Conservation (phyloP, 2,888 invertebrate genomes). For the Caenorhabditis sp. region DNA sequence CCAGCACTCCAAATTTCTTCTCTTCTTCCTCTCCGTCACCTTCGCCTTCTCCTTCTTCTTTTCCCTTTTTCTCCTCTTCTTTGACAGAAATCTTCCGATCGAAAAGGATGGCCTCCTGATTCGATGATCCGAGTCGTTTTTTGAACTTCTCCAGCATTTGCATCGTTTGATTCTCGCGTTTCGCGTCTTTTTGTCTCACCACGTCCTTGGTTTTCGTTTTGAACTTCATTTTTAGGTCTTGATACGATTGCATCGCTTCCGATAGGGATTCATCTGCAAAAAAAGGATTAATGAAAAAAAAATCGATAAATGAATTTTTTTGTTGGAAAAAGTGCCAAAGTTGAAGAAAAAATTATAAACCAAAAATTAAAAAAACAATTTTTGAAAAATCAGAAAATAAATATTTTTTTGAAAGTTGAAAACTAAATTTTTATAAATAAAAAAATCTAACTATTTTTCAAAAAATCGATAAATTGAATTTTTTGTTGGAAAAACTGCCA, state of each 20-base stretch:
- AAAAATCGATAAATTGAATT: too few relatives aligned
- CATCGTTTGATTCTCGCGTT: constrained; percentile 87
- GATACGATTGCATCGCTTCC: constrained; percentile 78
- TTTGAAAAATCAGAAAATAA: too few relatives aligned
- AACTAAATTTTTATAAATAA: too few relatives aligned
- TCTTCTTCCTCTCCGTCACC: constrained; percentile 65
- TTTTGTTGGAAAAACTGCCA: too few relatives aligned
- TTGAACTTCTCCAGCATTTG: constrained; percentile 91
- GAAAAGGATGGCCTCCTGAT: constrained; percentile 84
- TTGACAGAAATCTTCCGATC: constrained; percentile 82
- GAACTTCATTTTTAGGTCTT: constrained; percentile 75
- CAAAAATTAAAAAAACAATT: too few relatives aligned
- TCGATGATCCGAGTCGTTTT: constrained; percentile 82
- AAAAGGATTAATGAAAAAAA: too few relatives aligned
- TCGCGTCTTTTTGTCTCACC: constrained; percentile 76
- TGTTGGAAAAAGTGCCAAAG: too few relatives aligned
- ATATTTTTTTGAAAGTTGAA: too few relatives aligned
- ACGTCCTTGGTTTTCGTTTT: constrained; percentile 76
- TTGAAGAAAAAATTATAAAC: too few relatives aligned
- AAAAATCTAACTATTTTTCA: too few relatives aligned
- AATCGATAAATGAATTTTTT: too few relatives aligned
- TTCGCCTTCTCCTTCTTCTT: constrained; percentile 35
- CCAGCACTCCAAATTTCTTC: constrained; percentile 83
- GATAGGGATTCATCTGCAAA: constrained; percentile 71
- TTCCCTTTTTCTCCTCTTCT: constrained; percentile 36